Conservation (phyloP, 2,888 invertebrate species). For the Cordylochernes scorpioides region DNA sequence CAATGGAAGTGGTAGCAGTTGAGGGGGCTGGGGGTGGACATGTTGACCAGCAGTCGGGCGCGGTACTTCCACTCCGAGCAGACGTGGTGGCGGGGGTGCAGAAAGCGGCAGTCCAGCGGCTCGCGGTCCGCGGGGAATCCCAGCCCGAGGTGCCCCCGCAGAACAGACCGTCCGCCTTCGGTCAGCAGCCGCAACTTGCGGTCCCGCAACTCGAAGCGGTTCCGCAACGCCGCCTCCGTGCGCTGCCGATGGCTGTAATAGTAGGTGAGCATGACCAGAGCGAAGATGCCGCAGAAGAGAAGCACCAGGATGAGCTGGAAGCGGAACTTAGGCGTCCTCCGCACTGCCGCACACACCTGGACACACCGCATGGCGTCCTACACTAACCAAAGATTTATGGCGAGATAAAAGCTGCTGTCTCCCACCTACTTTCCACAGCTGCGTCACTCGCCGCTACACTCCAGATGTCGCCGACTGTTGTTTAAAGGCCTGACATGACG, state of each 20-base stretch:
- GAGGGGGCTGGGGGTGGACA: conserved; percentile 5
- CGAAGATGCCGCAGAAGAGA: conserved; percentile 11
- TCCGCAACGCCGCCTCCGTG: conserved; percentile 4
- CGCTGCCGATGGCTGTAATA: too few relatives aligned
- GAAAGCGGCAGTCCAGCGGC: conserved; percentile 12
- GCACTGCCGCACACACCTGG: too few relatives aligned
- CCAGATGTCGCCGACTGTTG: too few relatives aligned
- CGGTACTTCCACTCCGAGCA: conserved; percentile 15
- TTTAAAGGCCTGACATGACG: too few relatives aligned
- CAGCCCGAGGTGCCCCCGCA: conserved; percentile 11
- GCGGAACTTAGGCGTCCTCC: conserved; percentile 14
- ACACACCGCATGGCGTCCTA: too few relatives aligned
- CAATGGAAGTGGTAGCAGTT: conserved; percentile 55
- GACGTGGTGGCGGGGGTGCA: conserved; percentile 12
- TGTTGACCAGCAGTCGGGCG: conserved; percentile 9
- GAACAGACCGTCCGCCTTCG: conserved; percentile 8
- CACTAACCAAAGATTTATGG: too few relatives aligned
- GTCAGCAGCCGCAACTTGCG: conserved; percentile 10
- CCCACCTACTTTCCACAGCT: too few relatives aligned
- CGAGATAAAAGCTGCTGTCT: too few relatives aligned
- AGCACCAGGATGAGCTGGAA: conserved; percentile 12
- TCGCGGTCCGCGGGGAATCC: conserved; percentile 13
- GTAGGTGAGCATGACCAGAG: conserved; percentile 11
- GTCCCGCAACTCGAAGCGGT: conserved; percentile 7
- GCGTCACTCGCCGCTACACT: too few relatives aligned